Base-by-base conservation (phyloP, 2,797 vertebrate species). In the Amazona finschi region DNA sequence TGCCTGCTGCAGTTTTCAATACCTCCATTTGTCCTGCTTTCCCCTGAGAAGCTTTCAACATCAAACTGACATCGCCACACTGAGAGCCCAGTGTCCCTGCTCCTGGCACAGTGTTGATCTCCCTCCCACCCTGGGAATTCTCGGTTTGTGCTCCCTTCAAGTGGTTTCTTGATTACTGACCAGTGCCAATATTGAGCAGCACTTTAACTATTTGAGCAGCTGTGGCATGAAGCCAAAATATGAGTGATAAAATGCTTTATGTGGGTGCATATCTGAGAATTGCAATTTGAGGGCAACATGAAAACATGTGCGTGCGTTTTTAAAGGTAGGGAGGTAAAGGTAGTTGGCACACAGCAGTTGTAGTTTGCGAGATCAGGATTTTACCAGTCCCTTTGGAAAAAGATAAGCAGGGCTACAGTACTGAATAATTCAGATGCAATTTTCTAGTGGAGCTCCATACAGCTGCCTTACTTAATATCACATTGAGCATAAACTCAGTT, bases 341-440 rank as follows among this genome's bases (percentile, higher is more conserved):
- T 3, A 75, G 66, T 5, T 47, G 76, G 62, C 73, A 84, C 18
- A 55, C 64, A 91, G 43, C 55, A 60, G 25, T 27, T 62, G 43
- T 43, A 47, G 74, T 87, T 78, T 73, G 64, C 44, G 50, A 30
- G 39, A 83, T 58, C 46, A 36, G 69, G 44, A 61, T 58, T 61
- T 64, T 74, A 70, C 77, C 52, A 46, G 28, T 46, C 27, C 71
- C 57, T 53, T 60, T 44, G 39, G 90, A 91, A 89, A 78, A 78
- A 72, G 46, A 88, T 33, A 86, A 89, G 57, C 58, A 44, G 21
- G 24, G 80, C 84, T 69, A 88, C 50, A 73, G 19, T 46, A 41
- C 39, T 79, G 58, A 95, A 94, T 82, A 91, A 96, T 95, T 94
- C 79, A 94, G 71, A 88, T 60, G 60, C 64, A 86, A 79, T 92